Conservation (phyloP, 2,797 vertebrate genomes). For the Amniataba percoides region DNA sequence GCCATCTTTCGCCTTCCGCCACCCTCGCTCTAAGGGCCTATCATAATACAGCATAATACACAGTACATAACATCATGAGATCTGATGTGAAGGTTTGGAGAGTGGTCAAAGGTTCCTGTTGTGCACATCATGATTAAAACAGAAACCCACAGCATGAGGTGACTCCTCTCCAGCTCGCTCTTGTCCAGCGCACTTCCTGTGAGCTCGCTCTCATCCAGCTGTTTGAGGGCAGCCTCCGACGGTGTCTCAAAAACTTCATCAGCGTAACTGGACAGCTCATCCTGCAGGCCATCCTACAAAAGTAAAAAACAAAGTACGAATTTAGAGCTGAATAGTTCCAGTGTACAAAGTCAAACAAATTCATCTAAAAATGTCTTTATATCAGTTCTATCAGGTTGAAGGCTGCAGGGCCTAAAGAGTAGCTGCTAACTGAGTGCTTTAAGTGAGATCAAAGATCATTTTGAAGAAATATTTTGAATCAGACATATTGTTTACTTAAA, state of each 20-base stretch:
- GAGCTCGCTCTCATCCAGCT: conserved; percentile 87
- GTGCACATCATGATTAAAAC: conserved; percentile 29
- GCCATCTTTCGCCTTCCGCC: conserved; percentile 92
- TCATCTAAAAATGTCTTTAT: too few relatives aligned
- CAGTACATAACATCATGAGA: not conserved
- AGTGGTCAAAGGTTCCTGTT: too few relatives aligned
- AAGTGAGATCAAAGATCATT: not conserved
- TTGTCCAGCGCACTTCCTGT: conserved; percentile 93
- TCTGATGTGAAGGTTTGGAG: too few relatives aligned
- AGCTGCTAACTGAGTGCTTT: not conserved
- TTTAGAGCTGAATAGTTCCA: not conserved
- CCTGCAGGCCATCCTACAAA: conserved; percentile 92
- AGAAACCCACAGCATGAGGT: conserved; percentile 91
- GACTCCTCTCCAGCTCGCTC: conserved; percentile 93
- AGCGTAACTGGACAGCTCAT: conserved; percentile 94
- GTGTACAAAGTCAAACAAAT: not conserved
- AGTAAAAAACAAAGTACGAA: not conserved
- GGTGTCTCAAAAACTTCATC: conserved; percentile 97
- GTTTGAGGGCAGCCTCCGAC: conserved; percentile 88
- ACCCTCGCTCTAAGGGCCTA: conserved; percentile 95
- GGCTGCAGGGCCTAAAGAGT: not conserved
- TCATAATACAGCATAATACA: too few relatives aligned
- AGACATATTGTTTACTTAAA: not conserved
- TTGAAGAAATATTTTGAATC: not conserved
- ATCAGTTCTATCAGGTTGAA: too few relatives aligned